Base-by-base conservation (phyloP, 35 echinoderm and acorn worm genomes). In the Acanthaster planci region DNA sequence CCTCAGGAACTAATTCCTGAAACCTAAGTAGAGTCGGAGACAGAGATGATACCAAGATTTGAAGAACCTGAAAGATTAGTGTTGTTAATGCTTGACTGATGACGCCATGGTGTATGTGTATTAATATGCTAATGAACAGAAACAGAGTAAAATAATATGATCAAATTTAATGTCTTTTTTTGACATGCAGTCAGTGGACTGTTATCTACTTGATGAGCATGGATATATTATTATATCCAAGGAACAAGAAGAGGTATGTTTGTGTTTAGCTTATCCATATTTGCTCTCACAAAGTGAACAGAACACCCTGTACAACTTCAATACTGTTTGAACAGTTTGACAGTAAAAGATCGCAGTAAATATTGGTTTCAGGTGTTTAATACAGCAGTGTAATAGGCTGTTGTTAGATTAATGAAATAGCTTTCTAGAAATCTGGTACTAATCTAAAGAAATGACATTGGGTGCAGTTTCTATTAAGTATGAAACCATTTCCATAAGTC, bases 121-220 rank as follows among this genome's bases (percentile, higher is more conserved):
- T n/a, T n/a, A n/a, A n/a, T n/a, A n/a, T n/a, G n/a, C n/a, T n/a
- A n/a, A n/a, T n/a, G n/a, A n/a, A n/a, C n/a, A n/a, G n/a, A n/a
- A n/a, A n/a, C n/a, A n/a, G n/a, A n/a, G n/a, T n/a, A n/a, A n/a
- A n/a, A n/a, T n/a, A n/a, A 6, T 29, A 29, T 36, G 4, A 29
- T 68, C 5, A 6, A 68, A 4, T 6, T 29, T 4, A 68, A 36
- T 8, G 4, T 29, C 22, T n/a, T 79, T 8, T 52, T 47, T 4
- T 40, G 17, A 10, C 23, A 9, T 52, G 4, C 67, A 86, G 84
- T 77, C 67, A 21, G 84, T 86, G 18, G 84, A 54, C 10, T 86
- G 84, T 40, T 86, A 59, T 50, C 84, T 86, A 8, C 50, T 86
- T 22, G 84, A 86, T 37, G 76, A 86, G 29, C 68, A 86, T 86